Conservation (phyloP, 2,797 vertebrate species). For the Prunella strophiata region DNA sequence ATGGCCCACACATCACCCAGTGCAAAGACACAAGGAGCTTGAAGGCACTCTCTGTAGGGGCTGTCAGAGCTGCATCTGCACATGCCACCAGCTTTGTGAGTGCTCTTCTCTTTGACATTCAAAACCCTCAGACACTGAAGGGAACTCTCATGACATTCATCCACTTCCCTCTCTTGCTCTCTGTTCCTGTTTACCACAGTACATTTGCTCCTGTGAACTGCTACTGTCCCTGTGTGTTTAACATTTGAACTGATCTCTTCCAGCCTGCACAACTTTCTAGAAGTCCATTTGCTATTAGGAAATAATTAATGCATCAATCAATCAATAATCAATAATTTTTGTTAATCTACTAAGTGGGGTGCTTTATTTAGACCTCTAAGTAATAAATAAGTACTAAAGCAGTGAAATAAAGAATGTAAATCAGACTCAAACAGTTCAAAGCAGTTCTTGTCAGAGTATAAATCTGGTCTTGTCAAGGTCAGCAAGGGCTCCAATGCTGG, state of each 20-base stretch:
- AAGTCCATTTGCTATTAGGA: neutral
- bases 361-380: neutral
- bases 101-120: neutral
- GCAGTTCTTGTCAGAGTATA: neutral
- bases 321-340: neutral
- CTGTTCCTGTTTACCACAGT: neutral
- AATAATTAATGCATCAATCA: neutral
- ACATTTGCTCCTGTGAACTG: neutral
- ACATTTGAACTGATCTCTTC: neutral
- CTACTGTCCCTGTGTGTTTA: neutral
- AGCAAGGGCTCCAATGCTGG: neutral
- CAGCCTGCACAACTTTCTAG: neutral
- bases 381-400: neutral
- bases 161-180: neutral
- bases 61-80: neutral
- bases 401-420: neutral
- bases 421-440: neutral
- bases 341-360: neutral
- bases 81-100: neutral
- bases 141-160: neutral
- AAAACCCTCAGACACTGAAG: neutral
- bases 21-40: neutral
- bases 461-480: neutral
- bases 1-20: rapidly evolving
- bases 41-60: neutral